Base-by-base conservation (phyloP, 2,888 invertebrate species). In the Bombyx huttoni region DNA sequence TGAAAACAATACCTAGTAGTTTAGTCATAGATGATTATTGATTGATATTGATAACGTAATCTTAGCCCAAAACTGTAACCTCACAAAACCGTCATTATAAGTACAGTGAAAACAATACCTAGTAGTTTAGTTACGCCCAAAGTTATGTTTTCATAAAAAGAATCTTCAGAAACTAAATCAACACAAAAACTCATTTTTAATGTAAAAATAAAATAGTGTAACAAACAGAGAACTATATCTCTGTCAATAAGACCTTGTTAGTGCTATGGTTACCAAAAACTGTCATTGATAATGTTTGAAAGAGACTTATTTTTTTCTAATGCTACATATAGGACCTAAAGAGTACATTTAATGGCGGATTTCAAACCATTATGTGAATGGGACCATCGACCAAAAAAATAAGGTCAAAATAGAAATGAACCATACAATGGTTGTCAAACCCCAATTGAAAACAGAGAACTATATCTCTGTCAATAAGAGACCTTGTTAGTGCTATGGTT, bases 121-220 rank as follows among this genome's bases (percentile, higher is more conserved):
- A 93, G 79, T 55, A 91, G 71, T 78, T 91, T 91, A 1, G 91
- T 90, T 35, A 93, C 85, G 47, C 93, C 93, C 58, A 93, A 76
- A 35, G 93, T 91, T 50, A 94, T 85, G 75, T 94, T 93, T 78
- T 93, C 92, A 78, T 92, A 93, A 70, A 93, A 93, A 3, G 92
- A 92, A 68, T 93, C 93, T 75, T 93, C 93, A 24, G 92, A 92
- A 46, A 93, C 91, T 61, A 92, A 84, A 74, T 93, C 93, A 34
- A 93, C 91, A 67, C 92, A 91, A 69, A 91, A 92, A 63, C 91
- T 91, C 92, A 92, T 92, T 54, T 57, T 63, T 49, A 49, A 8
- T 45, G 24, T 49, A 45, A 10, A 35, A 48, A 45, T 34, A 46
- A 8, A 46, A 7, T 50, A 33, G 7, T 13, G 7, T 35, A 33